These are phyloP conservation scores for Calliphora vicina DNA, from an alignment of 1,140 invertebrate species.

Conservation along the genomic window DNA sequence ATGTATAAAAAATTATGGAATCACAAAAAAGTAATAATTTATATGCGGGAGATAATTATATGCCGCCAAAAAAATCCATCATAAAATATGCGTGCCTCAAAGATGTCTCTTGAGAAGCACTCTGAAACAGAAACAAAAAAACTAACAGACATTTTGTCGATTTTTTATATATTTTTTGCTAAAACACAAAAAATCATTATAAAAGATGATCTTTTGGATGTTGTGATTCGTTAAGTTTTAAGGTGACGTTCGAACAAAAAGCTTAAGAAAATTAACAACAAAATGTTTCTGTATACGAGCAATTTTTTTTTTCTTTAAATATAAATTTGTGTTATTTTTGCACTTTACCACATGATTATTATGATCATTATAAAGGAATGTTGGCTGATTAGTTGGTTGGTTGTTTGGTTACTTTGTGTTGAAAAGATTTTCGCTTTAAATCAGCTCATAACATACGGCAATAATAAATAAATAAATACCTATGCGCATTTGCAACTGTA, in stretches of 20 bases:
- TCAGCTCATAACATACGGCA: background rate
- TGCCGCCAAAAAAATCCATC: background rate
- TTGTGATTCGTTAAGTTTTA: background rate
- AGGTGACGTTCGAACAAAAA: background rate
- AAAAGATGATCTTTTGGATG: background rate
- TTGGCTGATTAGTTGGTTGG: background rate
- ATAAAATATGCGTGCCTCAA: background rate
- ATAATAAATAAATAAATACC: too few relatives aligned
- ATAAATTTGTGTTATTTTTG: background rate
- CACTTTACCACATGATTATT: background rate
- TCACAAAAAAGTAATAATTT: background rate
- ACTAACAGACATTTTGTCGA: background rate
- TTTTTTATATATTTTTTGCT: background rate
- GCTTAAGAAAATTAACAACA: background rate
- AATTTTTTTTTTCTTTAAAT: background rate
- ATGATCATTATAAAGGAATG: constrained; percentile 5
- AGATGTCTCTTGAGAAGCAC: background rate
- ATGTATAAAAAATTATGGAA: background rate
- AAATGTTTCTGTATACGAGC: background rate
- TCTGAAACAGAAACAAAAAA: background rate
- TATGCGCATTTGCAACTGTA: background rate
- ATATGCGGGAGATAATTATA: background rate
- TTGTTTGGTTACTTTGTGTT: background rate
- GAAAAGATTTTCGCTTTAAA: background rate
- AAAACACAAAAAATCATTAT: background rate